Evolutionary conservation across 2,113 vertebrate genomes (phyloP), one percentile per base, ranked within the genome.

Genomic region (Setophaga coronata): DNA sequence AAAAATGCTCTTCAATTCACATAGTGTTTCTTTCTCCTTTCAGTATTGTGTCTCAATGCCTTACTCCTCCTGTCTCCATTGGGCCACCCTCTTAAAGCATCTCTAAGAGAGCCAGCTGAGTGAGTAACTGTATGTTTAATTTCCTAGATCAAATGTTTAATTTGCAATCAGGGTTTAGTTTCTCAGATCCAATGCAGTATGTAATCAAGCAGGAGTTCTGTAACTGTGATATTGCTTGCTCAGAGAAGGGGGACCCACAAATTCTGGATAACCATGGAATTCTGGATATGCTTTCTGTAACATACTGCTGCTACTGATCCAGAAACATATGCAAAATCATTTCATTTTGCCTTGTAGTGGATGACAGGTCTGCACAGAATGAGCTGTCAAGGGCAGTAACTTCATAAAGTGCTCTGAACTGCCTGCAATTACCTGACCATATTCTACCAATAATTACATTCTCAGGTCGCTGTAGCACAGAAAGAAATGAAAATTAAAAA

Each of bases 321-420:
- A 73, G 66, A 31, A 90, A 54, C 3, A 2, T 0, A 0, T 7
- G 56, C 5, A 40, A 72, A 82, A 56, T 67, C 0, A n/a, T 88
- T 90, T 96, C 2, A 19, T 65, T 72, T 74, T 76, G 51, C 24
- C 33, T 51, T 72, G 61, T 29, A 40, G 3, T 8, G 12, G 29
- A 7, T 62, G 51, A 34, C 20, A 56, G 40, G 16, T 60, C 31
- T 80, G 48, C 71, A 45, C 12, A n/a, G 31, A 26, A 34, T 45
- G 26, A 51, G 21, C 34, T 71, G 34, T 45, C 0, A 0, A 60
- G 31, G 65, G 48, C 64, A 74, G 25, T 42, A 47, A 38, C 57
- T 71, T 76, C 47, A 10, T 47, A 6, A 82, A 76, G 43, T 43
- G 29, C 48, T 85, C 62, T 60, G 51, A 82, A 51, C 33, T 43